These are phyloP conservation scores for Ricordea florida DNA, from an alignment of 92 coral and sea anemone species.

Conservation along the genomic window DNA sequence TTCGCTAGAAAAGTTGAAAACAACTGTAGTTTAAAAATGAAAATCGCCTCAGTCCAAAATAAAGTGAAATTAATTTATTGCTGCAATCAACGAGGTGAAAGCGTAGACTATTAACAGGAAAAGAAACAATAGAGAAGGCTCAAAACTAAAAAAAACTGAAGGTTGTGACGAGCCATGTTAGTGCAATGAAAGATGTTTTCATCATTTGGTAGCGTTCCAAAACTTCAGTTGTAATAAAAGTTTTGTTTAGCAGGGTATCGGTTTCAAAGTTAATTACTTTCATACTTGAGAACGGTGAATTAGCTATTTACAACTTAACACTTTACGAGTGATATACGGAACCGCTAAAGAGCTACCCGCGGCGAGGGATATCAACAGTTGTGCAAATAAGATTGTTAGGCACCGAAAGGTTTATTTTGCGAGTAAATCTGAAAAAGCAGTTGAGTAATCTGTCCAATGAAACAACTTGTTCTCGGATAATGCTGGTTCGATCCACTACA, in stretches of 20 bases:
- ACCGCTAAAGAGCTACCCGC: conserved; percentile 25
- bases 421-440: not conserved
- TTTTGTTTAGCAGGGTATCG: conserved; percentile 24
- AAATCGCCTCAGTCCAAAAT: not conserved
- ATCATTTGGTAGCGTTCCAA: conserved; percentile 11
- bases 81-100: no score
- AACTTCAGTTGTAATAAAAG: conserved; percentile 33
- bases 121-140: no score
- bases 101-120: no score
- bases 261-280: conserved; percentile 65
- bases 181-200: conserved; percentile 20
- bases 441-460: conserved; percentile 23
- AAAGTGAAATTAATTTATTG: not conserved
- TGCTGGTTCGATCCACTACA: not conserved
- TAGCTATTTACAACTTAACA: conserved; percentile 64
- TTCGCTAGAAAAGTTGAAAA: not conserved
- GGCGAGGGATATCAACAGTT: conserved; percentile 3
- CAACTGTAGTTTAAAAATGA: not conserved
- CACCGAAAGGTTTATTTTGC: not conserved
- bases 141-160: no score
- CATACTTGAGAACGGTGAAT: conserved; percentile 28
- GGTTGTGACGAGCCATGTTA: no score
- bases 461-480: conserved; percentile 4
- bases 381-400: not conserved
- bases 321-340: conserved; percentile 52